Percentiles rank a stretch among this genome's conserved stretches.
Conservation (phyloP, 2,888 invertebrate genomes). For the Bursaphelenchus okinawaensis region DNA sequence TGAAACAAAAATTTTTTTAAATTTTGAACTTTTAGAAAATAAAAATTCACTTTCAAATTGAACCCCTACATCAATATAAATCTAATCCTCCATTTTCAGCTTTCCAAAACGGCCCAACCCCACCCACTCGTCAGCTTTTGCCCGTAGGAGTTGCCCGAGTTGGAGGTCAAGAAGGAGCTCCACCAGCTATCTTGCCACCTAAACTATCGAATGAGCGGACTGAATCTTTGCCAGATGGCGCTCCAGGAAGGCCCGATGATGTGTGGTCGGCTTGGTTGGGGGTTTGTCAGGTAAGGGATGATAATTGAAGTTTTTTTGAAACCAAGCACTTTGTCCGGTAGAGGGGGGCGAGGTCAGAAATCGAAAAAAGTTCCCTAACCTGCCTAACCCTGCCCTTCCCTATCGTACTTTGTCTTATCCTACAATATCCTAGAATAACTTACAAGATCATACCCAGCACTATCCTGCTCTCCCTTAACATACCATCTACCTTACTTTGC, state of each 20-base stretch:
- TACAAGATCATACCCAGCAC: too few relatives aligned
- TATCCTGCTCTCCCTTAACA: too few relatives aligned
- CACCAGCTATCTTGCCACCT: slow-evolving; percentile 30
- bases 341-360: too few relatives aligned
- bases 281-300: slow-evolving; percentile 46
- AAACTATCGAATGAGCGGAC: slow-evolving; percentile 27
- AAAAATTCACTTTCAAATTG: background rate
- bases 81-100: slow-evolving; percentile 4
- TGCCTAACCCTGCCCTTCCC: too few relatives aligned
- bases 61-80: too few relatives aligned
- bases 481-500: too few relatives aligned
- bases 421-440: slow-evolving; percentile 1
- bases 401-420: too few relatives aligned
- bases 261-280: slow-evolving; percentile 53
- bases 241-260: slow-evolving; percentile 32
- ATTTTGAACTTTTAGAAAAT: background rate
- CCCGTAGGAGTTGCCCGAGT: slow-evolving; percentile 18
- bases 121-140: slow-evolving; percentile 27
- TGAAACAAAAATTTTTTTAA: background rate
- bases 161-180: slow-evolving; percentile 12
- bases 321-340: too few relatives aligned
- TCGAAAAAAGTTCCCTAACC: too few relatives aligned
- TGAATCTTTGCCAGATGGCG: slow-evolving; percentile 31
- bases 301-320: background rate
- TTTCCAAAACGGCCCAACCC: slow-evolving; percentile 22